These are phyloP conservation scores for Tragelaphus strepsiceros DNA, from an alignment of 2,113 vertebrate genomes.

Conservation along the genomic window DNA sequence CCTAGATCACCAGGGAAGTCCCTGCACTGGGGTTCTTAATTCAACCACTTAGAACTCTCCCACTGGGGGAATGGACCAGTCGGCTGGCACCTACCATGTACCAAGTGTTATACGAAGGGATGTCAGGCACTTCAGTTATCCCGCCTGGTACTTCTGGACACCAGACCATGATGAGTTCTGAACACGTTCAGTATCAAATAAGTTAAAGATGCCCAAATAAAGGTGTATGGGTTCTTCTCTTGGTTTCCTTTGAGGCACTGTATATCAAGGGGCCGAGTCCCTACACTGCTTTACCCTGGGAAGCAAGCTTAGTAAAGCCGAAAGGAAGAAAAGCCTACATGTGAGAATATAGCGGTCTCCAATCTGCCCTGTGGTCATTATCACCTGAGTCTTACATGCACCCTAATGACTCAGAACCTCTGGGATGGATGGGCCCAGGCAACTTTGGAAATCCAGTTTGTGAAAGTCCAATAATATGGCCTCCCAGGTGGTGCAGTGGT, in stretches of 20 bases:
- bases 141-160: background rate
- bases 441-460: background rate
- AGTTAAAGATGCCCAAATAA: background rate
- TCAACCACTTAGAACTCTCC: background rate
- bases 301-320: fast-evolving
- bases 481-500: background rate
- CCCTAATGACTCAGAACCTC: background rate
- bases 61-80: background rate
- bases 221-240: background rate
- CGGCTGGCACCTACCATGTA: fast-evolving
- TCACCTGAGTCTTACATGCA: background rate
- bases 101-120: background rate
- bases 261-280: fast-evolving
- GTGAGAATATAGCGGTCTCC: background rate
- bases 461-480: background rate
- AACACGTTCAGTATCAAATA: background rate
- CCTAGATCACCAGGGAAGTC: background rate
- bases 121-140: too few species aligned
- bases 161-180: background rate
- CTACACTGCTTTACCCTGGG: background rate
- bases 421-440: background rate
- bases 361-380: fast-evolving
- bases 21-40: background rate
- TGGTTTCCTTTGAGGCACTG: background rate
- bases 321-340: background rate